Percentiles rank a stretch among this genome's conserved stretches.
Evolutionary conservation across 2,113 vertebrate species (phyloP).

Genomic region (Pituophis catenifer): DNA sequence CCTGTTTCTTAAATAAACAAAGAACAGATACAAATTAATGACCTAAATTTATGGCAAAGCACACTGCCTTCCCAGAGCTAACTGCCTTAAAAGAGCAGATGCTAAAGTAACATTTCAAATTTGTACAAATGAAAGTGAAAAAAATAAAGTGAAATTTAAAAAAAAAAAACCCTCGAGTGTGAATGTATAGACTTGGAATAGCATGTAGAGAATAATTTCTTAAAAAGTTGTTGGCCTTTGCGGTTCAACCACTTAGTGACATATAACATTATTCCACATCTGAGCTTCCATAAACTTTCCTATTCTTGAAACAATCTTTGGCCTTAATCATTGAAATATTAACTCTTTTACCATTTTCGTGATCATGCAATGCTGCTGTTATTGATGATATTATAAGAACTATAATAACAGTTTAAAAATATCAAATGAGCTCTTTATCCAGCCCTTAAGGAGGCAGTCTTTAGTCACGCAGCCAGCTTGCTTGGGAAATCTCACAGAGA

Average conservation of each 20-base stretch:
- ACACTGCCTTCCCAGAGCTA: conserved; percentile 79
- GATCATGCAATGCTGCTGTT: conserved; percentile 36
- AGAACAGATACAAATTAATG: conserved; percentile 99
- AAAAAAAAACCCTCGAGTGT: background rate
- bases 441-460: conserved; percentile 49
- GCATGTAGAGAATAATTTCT: conserved; percentile 62
- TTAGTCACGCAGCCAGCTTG: conserved; percentile 39
- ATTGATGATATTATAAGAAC: background rate
- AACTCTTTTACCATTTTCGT: conserved; percentile 53
- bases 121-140: conserved; percentile 52
- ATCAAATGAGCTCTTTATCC: conserved; percentile 64
- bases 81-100: conserved; percentile 90
- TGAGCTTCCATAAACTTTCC: conserved; percentile 37
- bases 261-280: conserved; percentile 44
- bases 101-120: conserved; percentile 78
- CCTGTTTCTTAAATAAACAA: conserved; percentile 99
- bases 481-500: conserved; percentile 23
- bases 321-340: conserved; percentile 50
- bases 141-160: background rate
- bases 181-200: conserved; percentile 51
- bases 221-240: conserved; percentile 51
- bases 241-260: conserved; percentile 27
- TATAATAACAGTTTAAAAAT: background rate
- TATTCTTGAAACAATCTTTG: conserved; percentile 27
- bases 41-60: conserved; percentile 97